These are phyloP conservation scores for Cheilosia vernalis DNA, from an alignment of 2,888 invertebrate species.

Conservation along the genomic window DNA sequence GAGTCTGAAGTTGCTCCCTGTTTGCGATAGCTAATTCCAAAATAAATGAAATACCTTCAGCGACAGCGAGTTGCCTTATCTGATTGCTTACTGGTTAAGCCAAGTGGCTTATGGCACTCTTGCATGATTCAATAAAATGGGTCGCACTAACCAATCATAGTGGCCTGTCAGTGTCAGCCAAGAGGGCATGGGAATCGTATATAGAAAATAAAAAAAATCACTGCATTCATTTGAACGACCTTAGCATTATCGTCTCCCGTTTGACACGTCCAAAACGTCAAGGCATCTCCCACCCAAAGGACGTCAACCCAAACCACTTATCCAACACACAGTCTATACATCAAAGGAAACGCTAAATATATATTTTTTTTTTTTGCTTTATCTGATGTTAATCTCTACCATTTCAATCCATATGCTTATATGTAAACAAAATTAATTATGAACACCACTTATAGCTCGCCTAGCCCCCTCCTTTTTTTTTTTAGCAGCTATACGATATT, in stretches of 20 bases:
- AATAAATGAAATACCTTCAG: too few relatives aligned
- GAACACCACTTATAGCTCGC: conserved; percentile 21
- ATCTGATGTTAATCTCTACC: conserved; percentile 25
- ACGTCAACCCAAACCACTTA: conserved; percentile 21
- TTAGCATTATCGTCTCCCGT: background rate
- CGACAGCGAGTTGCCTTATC: too few relatives aligned
- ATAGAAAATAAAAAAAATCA: background rate
- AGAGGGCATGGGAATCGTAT: too few relatives aligned
- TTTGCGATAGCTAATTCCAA: too few relatives aligned
- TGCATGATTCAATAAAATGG: too few relatives aligned
- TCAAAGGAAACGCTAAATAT: conserved; percentile 7
- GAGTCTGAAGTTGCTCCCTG: too few relatives aligned
- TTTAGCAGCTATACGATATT: conserved; percentile 37
- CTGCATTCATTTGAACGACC: background rate
- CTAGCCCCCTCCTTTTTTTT: background rate
- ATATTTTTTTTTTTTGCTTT: background rate
- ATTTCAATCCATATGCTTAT: conserved; percentile 27
- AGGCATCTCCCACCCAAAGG: conserved; percentile 18
- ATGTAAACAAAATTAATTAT: conserved; percentile 26
- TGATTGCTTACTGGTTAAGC: too few relatives aligned
- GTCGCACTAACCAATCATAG: background rate
- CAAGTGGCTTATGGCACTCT: too few relatives aligned
- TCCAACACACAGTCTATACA: conserved; percentile 6
- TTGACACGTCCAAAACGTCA: background rate
- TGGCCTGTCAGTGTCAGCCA: too few relatives aligned